Percentiles rank a stretch among this genome's conserved stretches.
Evolutionary conservation across 2,888 invertebrate genomes (phyloP).

Genomic region (Machimus rusticus): DNA sequence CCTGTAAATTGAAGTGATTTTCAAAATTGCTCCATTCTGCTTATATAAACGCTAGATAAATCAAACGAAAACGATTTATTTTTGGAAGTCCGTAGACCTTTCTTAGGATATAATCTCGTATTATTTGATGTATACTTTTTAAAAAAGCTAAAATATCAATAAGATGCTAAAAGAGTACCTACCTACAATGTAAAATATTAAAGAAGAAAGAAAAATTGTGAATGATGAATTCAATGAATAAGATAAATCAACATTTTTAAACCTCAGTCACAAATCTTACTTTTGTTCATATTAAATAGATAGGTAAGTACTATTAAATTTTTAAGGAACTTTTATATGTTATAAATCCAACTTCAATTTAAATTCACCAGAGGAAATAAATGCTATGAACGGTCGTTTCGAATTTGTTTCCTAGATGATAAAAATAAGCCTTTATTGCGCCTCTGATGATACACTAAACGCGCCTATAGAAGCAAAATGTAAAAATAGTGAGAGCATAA

Average conservation of each 20-base stretch:
- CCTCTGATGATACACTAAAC: not conserved
- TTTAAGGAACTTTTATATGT: not conserved
- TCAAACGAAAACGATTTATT: not conserved
- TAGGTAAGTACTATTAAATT: too few relatives aligned
- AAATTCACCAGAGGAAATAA: not conserved
- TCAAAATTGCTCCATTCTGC: not conserved
- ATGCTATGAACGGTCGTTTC: not conserved
- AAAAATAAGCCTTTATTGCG: not conserved
- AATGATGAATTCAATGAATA: too few relatives aligned
- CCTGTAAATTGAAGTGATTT: not conserved
- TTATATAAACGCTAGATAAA: not conserved
- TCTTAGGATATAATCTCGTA: not conserved
- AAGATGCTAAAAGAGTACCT: not conserved
- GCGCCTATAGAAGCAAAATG: not conserved
- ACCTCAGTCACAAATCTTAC: too few relatives aligned
- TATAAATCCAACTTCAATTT: not conserved
- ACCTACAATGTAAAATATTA: too few relatives aligned
- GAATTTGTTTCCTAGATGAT: not conserved
- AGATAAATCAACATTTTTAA: too few relatives aligned
- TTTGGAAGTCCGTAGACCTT: not conserved
- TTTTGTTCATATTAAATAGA: too few relatives aligned
- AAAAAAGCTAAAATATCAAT: not conserved
- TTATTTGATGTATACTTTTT: not conserved
- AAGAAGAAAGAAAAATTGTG: too few relatives aligned
- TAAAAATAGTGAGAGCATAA: not conserved